Conservation (phyloP, 2,113 vertebrate species). For the Nanorana parkeri region DNA sequence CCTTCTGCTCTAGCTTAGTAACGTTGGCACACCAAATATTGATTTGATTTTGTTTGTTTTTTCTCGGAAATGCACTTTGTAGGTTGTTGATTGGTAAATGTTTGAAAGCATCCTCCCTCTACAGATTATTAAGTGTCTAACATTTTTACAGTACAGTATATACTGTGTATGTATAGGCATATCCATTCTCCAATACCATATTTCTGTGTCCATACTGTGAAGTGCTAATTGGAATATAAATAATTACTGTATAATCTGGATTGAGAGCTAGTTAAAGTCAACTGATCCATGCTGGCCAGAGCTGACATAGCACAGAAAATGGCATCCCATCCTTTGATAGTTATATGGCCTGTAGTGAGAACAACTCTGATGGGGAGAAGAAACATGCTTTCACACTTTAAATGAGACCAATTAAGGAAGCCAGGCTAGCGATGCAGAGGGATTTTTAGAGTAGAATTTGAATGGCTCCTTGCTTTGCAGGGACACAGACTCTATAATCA, state of each 20-base stretch:
- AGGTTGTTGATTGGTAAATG: too few species aligned
- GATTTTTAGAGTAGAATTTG: slow-evolving; percentile 65
- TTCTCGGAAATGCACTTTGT: too few species aligned
- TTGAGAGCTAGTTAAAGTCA: background rate
- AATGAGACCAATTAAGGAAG: slow-evolving; percentile 69
- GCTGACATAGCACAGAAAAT: slow-evolving; percentile 57
- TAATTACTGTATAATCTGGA: slow-evolving; percentile 21
- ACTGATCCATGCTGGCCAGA: background rate
- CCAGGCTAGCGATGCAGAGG: slow-evolving; percentile 66
- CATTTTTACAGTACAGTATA: too few species aligned
- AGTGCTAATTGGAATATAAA: background rate
- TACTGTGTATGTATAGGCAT: too few species aligned
- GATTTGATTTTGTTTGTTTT: too few species aligned
- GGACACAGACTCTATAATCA: slow-evolving; percentile 44
- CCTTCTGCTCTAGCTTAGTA: too few species aligned
- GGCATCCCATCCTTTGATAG: slow-evolving; percentile 58
- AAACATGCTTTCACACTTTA: slow-evolving; percentile 64
- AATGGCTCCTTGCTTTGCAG: slow-evolving; percentile 56
- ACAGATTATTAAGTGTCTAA: too few species aligned
- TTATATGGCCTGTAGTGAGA: slow-evolving; percentile 63
- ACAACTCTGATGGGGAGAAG: slow-evolving; percentile 59
- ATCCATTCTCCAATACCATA: too few species aligned
- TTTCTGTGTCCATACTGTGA: background rate
- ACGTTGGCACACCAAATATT: too few species aligned
- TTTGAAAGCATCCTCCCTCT: too few species aligned